A percentile compares a stretch with the other conserved stretches of the same genome.
Conservation (phyloP, 2,888 invertebrate species). For the Dasysyrphus tricinctus region DNA sequence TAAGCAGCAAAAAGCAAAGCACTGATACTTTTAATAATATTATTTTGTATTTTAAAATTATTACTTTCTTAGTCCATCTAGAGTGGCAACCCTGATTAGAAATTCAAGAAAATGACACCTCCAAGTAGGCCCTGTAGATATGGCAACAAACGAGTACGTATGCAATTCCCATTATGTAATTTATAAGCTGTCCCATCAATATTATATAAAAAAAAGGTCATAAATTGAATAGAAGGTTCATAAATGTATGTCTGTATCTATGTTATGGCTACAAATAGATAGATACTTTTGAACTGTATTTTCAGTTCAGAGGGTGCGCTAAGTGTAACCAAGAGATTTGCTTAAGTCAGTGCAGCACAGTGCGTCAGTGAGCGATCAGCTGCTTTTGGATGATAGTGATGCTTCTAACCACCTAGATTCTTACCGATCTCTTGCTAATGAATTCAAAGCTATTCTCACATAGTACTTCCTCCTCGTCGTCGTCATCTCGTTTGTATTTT, state of each 20-base stretch:
- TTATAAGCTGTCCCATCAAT: conserved; percentile 67
- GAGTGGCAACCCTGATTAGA: conserved; percentile 5
- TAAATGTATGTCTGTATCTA: conserved; percentile 8
- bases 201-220: conserved; percentile 66
- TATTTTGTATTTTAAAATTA: no score
- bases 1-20: no score
- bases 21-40: no score
- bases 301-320: conserved; percentile 42
- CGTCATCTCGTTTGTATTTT: not conserved
- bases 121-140: conserved; percentile 11
- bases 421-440: conserved; percentile 24
- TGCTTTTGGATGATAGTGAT: conserved; percentile 34
- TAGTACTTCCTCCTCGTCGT: not conserved
- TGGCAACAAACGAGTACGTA: conserved; percentile 25
- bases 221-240: conserved; percentile 2
- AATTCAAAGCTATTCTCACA: conserved; percentile 53
- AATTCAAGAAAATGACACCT: conserved; percentile 8
- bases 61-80: not conserved
- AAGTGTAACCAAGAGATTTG: conserved; percentile 36
- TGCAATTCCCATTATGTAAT: conserved; percentile 69
- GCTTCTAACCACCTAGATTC: not conserved
- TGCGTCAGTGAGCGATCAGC: conserved; percentile 57
- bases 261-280: conserved; percentile 52
- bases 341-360: not conserved
- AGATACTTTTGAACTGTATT: conserved; percentile 38